phyloP scores from a whole-genome alignment of 2,113 vertebrate genomes.

The Natator depressus region DNA sequence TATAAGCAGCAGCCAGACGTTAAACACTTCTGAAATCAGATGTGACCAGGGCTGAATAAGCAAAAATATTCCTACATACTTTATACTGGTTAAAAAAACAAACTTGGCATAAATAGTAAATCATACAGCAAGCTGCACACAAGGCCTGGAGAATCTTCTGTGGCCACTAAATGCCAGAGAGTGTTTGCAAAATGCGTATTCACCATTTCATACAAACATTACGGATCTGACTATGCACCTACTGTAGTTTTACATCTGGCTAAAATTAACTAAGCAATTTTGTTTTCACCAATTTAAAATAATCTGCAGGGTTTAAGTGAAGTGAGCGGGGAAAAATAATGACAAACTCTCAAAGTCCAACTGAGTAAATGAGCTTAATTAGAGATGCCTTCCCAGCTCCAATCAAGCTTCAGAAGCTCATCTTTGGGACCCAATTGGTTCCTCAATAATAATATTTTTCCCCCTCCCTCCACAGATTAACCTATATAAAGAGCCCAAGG shows the following conservation, averaged over 20 bases:
- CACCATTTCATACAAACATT: not conserved
- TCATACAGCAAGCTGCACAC: not conserved
- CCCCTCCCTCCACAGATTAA: not conserved
- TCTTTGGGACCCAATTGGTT: not conserved
- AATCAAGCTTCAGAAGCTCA: not conserved
- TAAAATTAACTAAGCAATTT: not conserved
- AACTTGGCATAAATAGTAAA: not conserved
- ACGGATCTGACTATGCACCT: not conserved
- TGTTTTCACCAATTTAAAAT: not conserved
- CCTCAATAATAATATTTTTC: not conserved
- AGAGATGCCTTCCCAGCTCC: not conserved
- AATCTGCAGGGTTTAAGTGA: not conserved
- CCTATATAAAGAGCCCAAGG: not conserved
- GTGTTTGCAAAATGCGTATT: not conserved
- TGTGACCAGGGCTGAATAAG: not conserved
- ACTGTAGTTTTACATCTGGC: not conserved
- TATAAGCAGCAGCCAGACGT: not conserved
- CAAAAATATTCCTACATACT: not conserved
- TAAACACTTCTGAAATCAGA: not conserved
- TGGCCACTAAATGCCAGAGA: not conserved
- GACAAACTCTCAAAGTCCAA: not conserved
- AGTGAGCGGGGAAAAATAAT: not conserved
- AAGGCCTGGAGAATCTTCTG: not conserved
- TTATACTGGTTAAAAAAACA: not conserved
- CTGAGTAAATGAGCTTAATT: not conserved